Percentiles rank a stretch among this genome's conserved stretches.
These are phyloP conservation scores for Lomographa bimaculata DNA, from an alignment of 2,888 invertebrate genomes.

Conservation along the genomic window DNA sequence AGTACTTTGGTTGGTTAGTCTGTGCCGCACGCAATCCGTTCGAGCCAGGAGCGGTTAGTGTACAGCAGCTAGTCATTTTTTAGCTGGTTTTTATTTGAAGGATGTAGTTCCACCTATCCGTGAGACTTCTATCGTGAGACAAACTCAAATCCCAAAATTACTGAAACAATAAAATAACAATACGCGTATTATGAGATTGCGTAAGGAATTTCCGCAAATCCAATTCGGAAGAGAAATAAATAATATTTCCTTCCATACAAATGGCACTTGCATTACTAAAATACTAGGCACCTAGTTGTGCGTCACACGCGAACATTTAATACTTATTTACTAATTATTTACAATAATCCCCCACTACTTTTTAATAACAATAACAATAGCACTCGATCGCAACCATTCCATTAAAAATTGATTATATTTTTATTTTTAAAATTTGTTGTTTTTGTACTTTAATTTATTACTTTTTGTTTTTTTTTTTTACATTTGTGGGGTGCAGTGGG, in stretches of 20 bases:
- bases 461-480: constrained; percentile 21
- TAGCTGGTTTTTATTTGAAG: no score
- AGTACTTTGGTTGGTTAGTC: no score
- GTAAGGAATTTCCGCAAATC: constrained; percentile 46
- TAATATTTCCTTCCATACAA: constrained; percentile 51
- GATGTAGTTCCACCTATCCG: no score
- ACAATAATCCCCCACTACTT: constrained; percentile 58
- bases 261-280: constrained; percentile 64
- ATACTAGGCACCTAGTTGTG: constrained; percentile 58
- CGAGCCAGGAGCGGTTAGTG: no score
- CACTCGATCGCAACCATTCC: constrained; percentile 49
- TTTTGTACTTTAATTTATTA: constrained; percentile 30
- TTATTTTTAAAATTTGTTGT: constrained; percentile 31
- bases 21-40: no score
- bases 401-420: constrained; percentile 46
- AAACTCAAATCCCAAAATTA: constrained; percentile 26
- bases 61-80: no score
- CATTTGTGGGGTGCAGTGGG: constrained; percentile 49
- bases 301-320: constrained; percentile 60
- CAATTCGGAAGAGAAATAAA: constrained; percentile 54
- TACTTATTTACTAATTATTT: constrained; percentile 51
- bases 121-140: no score
- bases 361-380: constrained; percentile 41
- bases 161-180: constrained; percentile 34
- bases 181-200: constrained; percentile 49